Base-by-base conservation (phyloP, 2,888 invertebrate species). In the Macropis europaea region DNA sequence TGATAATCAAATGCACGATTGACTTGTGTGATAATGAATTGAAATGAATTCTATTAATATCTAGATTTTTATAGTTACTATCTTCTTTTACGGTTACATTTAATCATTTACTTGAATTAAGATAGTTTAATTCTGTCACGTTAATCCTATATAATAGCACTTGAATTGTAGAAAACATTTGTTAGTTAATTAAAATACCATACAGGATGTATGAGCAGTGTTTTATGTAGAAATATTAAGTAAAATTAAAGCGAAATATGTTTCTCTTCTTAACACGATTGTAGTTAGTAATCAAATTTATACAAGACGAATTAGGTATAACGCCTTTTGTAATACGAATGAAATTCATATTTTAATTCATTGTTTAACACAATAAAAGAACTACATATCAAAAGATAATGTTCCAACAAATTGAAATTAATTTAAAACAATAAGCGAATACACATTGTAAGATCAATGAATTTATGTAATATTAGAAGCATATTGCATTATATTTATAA, bases 281-380 rank as follows among this genome's bases (percentile, higher is more conserved):
- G 50, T 53, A 52, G 57, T 64, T 52, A 64, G 6, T 56, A 69
- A 38, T 52, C 43, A 45, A 64, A 38, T 38, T 38, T 43, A 4
- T 56, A 28, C 11, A 57, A 64, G 17, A 57, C 13, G 38, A 13
- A 50, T 68, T 54, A 52, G 15, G 26, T 62, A 22, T 9, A 28
- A 32, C 36, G 28, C 4, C 63, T 54, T 48, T 53, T 45, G 45
- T 2, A 32, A 24, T 15, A 38, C n/a, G 19, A 53, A 53, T 19
- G 2, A 30, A 52, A 57, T 15, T 38, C 40, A 15, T 30, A 17
- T 36, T 38, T 56, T 56, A 15, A 36, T n/a, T 7, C 57, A 30
- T 15, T 7, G 7, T 47, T 9, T 32, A 5, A 17, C 28, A 34
- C n/a, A 54, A 9, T 57, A 28, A 38, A 40, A 34, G 15, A n/a